These are phyloP conservation scores for Fukomys damarensis DNA, from an alignment of 2,113 vertebrate genomes.

Conservation along the genomic window DNA sequence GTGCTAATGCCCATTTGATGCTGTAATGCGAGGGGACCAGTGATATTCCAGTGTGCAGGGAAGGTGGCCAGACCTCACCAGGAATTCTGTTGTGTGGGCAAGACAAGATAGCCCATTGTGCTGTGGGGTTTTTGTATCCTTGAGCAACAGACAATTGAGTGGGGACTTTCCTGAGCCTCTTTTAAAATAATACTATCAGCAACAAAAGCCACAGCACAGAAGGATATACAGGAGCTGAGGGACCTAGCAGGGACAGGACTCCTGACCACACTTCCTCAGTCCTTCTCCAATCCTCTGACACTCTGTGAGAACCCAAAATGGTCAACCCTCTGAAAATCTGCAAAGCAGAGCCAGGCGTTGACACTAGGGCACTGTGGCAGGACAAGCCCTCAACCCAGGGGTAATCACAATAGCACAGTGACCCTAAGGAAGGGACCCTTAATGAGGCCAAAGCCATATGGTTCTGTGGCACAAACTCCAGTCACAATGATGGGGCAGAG, in stretches of 20 bases:
- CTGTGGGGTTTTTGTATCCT: not conserved
- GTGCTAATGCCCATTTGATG: not conserved
- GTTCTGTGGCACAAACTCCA: not conserved
- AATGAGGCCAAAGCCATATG: not conserved
- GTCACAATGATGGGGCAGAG: not conserved
- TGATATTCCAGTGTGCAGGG: not conserved
- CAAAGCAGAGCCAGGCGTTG: not conserved
- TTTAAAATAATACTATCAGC: not conserved
- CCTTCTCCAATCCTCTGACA: not conserved
- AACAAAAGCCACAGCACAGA: not conserved
- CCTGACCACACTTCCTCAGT: not conserved
- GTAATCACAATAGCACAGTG: not conserved
- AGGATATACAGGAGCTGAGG: not conserved
- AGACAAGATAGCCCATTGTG: not conserved
- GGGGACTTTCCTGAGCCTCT: not conserved
- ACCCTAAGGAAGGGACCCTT: not conserved
- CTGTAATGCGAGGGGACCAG: not conserved
- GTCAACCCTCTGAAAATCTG: not conserved
- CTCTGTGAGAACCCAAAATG: not conserved
- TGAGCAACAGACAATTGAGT: not conserved
- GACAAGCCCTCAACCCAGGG: not conserved
- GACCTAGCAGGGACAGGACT: not conserved
- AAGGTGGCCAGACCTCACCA: not conserved
- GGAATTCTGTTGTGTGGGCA: not conserved
- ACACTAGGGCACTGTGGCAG: too few species aligned